These are phyloP conservation scores for Ginglymostoma cirratum DNA, from an alignment of 2,113 vertebrate genomes.

Conservation along the genomic window DNA sequence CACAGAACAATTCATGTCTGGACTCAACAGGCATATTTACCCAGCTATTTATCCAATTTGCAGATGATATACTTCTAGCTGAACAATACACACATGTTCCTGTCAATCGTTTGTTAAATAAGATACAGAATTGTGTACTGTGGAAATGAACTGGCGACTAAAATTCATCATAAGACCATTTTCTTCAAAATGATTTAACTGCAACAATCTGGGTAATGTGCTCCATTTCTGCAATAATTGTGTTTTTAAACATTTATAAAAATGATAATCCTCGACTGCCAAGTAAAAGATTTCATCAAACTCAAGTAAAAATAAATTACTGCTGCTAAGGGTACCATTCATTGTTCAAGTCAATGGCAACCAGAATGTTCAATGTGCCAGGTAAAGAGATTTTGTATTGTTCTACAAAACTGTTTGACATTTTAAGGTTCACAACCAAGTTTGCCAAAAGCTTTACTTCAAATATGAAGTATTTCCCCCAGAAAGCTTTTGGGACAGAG, in stretches of 20 bases:
- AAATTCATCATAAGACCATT: slow-evolving; percentile 12
- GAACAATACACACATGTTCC: slow-evolving; percentile 76
- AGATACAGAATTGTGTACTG: neutral
- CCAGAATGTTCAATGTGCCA: neutral
- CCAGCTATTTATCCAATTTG: slow-evolving; percentile 63
- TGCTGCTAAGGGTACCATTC: neutral
- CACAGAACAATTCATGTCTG: slow-evolving; percentile 95
- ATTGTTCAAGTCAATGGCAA: neutral
- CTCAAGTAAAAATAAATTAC: neutral
- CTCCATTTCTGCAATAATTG: neutral
- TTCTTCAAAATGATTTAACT: slow-evolving; percentile 16
- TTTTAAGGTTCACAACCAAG: neutral
- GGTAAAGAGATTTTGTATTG: neutral
- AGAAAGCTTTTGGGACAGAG: neutral
- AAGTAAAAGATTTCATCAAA: neutral
- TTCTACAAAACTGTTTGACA: neutral
- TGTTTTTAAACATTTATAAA: neutral
- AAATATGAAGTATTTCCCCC: neutral
- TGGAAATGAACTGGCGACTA: slow-evolving; percentile 20
- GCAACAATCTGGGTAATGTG: neutral
- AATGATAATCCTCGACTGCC: neutral
- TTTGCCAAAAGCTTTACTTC: neutral
- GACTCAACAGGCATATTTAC: slow-evolving; percentile 92
- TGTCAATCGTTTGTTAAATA: slow-evolving; percentile 70
- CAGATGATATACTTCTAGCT: slow-evolving; percentile 87